Evolutionary conservation across 2,113 vertebrate species (phyloP), one percentile per base, ranked within the genome.

Genomic region (Chascanopsetta lugubris): DNA sequence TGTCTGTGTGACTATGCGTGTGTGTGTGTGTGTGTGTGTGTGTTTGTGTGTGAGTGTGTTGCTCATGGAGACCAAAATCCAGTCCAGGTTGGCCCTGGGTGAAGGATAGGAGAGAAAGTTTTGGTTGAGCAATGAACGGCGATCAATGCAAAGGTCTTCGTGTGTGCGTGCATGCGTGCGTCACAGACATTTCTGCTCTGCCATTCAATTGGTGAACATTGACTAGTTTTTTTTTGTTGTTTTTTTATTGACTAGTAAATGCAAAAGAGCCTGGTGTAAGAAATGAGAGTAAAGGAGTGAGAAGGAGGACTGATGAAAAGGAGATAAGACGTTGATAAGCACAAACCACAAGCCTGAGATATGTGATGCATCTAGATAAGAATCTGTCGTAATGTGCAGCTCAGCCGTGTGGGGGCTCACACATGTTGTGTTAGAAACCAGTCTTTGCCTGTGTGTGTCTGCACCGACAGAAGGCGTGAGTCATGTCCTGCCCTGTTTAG

Each of bases 261-360:
- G 32, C 22, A 13, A 17, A 0, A 3, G 18, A 27, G 7, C 50
- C 20, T 17, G 12, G 10, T 17, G 11, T 6, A 17, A 42, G 47
- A 21, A 21, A 5, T 38, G 34, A 38, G 6, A 38, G 34, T 6
- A 1, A 38, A 2, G 6, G n/a, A 10, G 30, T 18, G 15, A 61
- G 1, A 17, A 60, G 51, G 46, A 29, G 22, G 17, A 21, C 43
- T 17, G 45, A 72, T n/a, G n/a, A 42, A 1, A 42, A 42, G 17
- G 34, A 57, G 42, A 38, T 65, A 22, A 21, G 27, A n/a, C 24
- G 10, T 48, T 61, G 20, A 72, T 40, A 50, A 30, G 47, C 6
- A 20, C 32, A 21, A 36, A 72, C 68, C 43, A 56, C 25, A 27
- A 50, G 59, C 34, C 40, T 49, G 55, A 73, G 45, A 73, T n/a